Evolutionary conservation across 2,888 invertebrate genomes (phyloP).

Genomic region (Cephus spinipes): DNA sequence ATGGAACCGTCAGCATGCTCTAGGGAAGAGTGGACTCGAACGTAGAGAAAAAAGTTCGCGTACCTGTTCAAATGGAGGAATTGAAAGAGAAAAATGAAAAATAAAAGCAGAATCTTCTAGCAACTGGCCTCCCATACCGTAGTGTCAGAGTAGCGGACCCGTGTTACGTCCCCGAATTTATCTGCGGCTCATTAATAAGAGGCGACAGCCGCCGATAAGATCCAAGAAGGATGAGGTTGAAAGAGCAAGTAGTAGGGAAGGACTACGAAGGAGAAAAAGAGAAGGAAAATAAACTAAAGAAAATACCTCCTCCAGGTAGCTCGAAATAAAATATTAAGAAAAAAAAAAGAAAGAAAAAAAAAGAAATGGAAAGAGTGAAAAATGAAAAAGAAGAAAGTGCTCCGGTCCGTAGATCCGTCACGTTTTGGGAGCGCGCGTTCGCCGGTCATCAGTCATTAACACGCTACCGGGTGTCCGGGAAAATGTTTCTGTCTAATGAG

Average conservation of each 20-base stretch:
- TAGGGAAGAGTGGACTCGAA: too few relatives aligned
- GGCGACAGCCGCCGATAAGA: slow-evolving; percentile 50
- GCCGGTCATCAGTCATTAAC: slow-evolving; percentile 53
- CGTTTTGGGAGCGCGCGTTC: slow-evolving; percentile 17
- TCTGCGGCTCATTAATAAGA: slow-evolving; percentile 52
- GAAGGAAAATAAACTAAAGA: slow-evolving; percentile 32
- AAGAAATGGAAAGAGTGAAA: neutral
- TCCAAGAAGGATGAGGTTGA: slow-evolving; percentile 9
- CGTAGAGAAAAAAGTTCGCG: too few relatives aligned
- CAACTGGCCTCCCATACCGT: slow-evolving; percentile 32
- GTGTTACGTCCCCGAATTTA: slow-evolving; percentile 49
- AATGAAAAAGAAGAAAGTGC: neutral
- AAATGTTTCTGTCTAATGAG: slow-evolving; percentile 52
- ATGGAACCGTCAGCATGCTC: too few relatives aligned
- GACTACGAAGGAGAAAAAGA: slow-evolving; percentile 26
- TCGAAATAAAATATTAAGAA: slow-evolving; percentile 10
- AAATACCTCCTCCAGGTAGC: slow-evolving; percentile 36
- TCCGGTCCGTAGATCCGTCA: slow-evolving; percentile 11
- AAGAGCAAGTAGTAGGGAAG: slow-evolving; percentile 30
- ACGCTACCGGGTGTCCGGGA: slow-evolving; percentile 52
- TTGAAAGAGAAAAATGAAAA: slow-evolving; percentile 3
- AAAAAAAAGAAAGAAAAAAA: too few relatives aligned
- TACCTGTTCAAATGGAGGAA: too few relatives aligned
- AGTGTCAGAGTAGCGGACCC: slow-evolving; percentile 28
- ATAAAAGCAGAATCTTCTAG: slow-evolving; percentile 7